phyloP scores from a whole-genome alignment of 2,888 invertebrate genomes.

The Lepetodrilus schrolli region DNA sequence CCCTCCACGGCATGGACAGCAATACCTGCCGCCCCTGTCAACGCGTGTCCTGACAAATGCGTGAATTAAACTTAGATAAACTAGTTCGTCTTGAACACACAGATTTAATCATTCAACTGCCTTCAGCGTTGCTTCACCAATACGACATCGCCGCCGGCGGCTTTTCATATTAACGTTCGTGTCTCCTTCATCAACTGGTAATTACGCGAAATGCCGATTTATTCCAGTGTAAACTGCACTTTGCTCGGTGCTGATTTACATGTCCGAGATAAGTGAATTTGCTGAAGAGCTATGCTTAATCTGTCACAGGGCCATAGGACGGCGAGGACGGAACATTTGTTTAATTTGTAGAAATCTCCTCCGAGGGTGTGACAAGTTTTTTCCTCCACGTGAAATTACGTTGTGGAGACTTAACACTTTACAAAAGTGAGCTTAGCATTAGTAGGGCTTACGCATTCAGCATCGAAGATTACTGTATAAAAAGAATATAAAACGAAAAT shows the following conservation, averaged over 20 bases:
- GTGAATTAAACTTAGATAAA: constrained; percentile 27
- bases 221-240: constrained; percentile 18
- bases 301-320: background rate
- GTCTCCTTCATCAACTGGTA: constrained; percentile 18
- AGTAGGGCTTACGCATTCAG: too few species aligned
- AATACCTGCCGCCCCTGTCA: too few species aligned
- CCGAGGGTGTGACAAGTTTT: background rate
- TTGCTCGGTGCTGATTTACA: constrained; percentile 13
- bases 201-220: constrained; percentile 4
- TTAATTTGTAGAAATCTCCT: constrained; percentile 19
- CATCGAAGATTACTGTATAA: too few species aligned
- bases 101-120: constrained; percentile 24
- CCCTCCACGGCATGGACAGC: too few species aligned
- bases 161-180: background rate
- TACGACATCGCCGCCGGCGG: constrained; percentile 19
- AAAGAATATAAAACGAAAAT: too few species aligned
- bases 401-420: too few species aligned
- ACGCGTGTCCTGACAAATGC: constrained; percentile 14
- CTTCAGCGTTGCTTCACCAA: background rate
- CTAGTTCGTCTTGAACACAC: constrained; percentile 10
- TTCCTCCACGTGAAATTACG: too few species aligned
- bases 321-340: background rate
- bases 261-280: constrained; percentile 20
- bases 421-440: too few species aligned
- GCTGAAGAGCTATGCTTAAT: background rate